Evolutionary conservation across 2,113 vertebrate genomes (phyloP).

Genomic region (Varanus salvator): DNA sequence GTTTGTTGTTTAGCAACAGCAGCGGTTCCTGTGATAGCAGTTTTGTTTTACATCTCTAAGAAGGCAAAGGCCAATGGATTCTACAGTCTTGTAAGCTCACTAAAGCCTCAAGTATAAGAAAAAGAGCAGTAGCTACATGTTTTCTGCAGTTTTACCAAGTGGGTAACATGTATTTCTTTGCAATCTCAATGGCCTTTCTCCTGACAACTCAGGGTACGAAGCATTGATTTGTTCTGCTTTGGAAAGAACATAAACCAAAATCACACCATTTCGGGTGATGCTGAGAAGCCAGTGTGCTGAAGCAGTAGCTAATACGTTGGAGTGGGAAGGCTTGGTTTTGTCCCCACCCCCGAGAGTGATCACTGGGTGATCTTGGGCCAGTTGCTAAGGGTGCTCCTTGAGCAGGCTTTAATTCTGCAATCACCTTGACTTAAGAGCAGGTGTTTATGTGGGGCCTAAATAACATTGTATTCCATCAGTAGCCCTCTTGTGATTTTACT

Average conservation of each 20-base stretch:
- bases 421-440: background rate
- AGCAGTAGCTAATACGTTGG: background rate
- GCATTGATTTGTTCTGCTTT: constrained; percentile 27
- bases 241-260: background rate
- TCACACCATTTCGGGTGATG: background rate
- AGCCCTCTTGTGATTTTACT: background rate
- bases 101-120: constrained; percentile 74
- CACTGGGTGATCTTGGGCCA: background rate
- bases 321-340: background rate
- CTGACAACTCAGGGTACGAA: background rate
- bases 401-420: background rate
- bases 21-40: constrained; percentile 66
- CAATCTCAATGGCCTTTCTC: constrained; percentile 30
- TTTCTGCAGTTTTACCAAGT: constrained; percentile 7
- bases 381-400: background rate
- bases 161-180: constrained; percentile 54
- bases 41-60: constrained; percentile 76
- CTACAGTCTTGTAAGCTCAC: constrained; percentile 78
- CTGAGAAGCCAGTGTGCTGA: background rate
- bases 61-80: constrained; percentile 79
- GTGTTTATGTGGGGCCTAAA: background rate
- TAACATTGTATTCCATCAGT: background rate
- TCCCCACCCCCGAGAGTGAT: background rate
- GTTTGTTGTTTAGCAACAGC: constrained; percentile 68
- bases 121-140: background rate